Percentiles rank a stretch among this genome's conserved stretches.
These are phyloP conservation scores for Cremastinae sp. DNA, from an alignment of 2,888 invertebrate genomes.

Conservation along the genomic window DNA sequence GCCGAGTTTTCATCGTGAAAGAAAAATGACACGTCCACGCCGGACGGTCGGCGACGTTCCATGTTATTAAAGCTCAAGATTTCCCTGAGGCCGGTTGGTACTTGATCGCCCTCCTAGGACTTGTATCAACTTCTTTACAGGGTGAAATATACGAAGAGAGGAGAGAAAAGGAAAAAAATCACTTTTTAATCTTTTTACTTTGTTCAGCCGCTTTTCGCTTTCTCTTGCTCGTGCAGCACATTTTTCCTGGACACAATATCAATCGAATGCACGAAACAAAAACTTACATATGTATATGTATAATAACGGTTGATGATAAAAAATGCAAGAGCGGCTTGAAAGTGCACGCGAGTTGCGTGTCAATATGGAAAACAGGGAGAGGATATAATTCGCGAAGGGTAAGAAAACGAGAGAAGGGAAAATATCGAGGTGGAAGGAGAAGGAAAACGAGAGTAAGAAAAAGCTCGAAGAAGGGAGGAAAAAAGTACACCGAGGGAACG, in stretches of 20 bases:
- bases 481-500: slow-evolving; percentile 1
- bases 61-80: slow-evolving; percentile 46
- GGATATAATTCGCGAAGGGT: neutral
- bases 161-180: neutral
- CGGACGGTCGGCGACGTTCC: slow-evolving; percentile 44
- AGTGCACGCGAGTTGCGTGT: slow-evolving; percentile 66
- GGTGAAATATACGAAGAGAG: neutral
- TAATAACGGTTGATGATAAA: slow-evolving; percentile 67
- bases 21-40: slow-evolving; percentile 20
- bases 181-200: neutral
- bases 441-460: neutral
- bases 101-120: slow-evolving; percentile 19
- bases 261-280: slow-evolving; percentile 58
- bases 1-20: slow-evolving; percentile 1
- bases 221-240: too few relatives aligned
- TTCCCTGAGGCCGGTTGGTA: slow-evolving; percentile 42
- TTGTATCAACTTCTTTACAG: slow-evolving; percentile 22
- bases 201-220: slow-evolving; percentile 45
- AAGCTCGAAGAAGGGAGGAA: slow-evolving; percentile 1
- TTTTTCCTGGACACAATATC: too few relatives aligned
- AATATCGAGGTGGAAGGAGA: neutral
- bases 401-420: neutral
- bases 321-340: slow-evolving; percentile 61
- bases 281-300: too few relatives aligned
- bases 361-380: neutral